Evolutionary conservation across 2,888 invertebrate genomes (phyloP), one percentile per base, ranked within the genome.

Genomic region (Piscicola geometra): DNA sequence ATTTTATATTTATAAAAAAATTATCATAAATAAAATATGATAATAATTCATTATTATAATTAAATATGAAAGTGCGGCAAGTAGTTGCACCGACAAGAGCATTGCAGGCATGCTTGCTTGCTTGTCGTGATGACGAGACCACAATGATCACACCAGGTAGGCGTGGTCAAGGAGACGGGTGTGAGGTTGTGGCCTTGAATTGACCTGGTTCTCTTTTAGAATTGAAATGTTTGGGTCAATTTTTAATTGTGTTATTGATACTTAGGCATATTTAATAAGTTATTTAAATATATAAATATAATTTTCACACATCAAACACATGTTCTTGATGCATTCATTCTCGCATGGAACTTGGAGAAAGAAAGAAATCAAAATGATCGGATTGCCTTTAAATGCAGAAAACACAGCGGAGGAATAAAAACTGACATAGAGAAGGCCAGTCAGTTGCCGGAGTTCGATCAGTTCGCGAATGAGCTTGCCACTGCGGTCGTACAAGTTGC

Each of bases 111-210:
- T 56, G 60, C 3, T n/a, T 56, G 60, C 15, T 56, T 25, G 25
- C 12, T 25, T 41, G 41, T 41, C 41, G 15, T 41, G n/a, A 56
- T n/a, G n/a, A 9, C n/a, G n/a, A 56, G 25, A 56, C 60, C 60
- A 56, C 60, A 56, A 21, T 56, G 60, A 25, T 56, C 60, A 56
- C 60, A 56, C 60, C 60, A 56, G n/a, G 60, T 56, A n/a, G 60
- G 60, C 25, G n/a, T 56, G 9, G 60, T 56, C 60, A 56, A 25
- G 21, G 12, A 25, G 5, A 56, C 60, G 5, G 60, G n/a, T 56
- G 60, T 56, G 15, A 56, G n/a, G 5, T 3, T 25, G 25, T 56
- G 60, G 5, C 60, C 60, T 25, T 56, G 60, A 56, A 56, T 56
- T 56, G 60, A 56, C 25, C 60, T 56, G n/a, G n/a, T 56, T 25